phyloP scores from a whole-genome alignment of 2,797 vertebrate species.

The Poecilia wingei region DNA sequence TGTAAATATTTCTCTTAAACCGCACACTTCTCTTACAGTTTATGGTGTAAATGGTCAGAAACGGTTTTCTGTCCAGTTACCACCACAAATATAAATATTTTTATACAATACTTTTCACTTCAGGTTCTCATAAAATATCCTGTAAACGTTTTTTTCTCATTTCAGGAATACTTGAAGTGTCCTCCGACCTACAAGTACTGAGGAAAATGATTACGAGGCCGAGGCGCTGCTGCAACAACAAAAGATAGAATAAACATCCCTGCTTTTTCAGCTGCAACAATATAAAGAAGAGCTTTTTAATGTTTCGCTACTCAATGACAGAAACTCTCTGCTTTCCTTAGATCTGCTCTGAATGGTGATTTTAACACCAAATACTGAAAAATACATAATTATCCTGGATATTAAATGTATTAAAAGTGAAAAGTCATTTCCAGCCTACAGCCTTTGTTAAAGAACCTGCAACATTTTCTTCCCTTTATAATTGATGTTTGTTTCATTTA shows the following conservation, averaged over 20 bases:
- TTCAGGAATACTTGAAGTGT: background rate
- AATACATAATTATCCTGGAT: too few species aligned
- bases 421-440: background rate
- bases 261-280: background rate
- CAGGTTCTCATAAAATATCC: background rate
- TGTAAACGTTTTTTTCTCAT: background rate
- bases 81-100: background rate
- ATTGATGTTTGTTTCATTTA: background rate
- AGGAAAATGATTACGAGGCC: background rate
- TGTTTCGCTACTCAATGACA: background rate
- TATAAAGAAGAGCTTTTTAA: background rate
- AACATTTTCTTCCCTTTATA: background rate
- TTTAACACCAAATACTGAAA: background rate
- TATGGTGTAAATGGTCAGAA: too few species aligned
- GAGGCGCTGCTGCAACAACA: background rate
- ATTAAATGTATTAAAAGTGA: background rate
- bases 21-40: too few species aligned
- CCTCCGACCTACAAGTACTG: background rate
- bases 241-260: background rate
- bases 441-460: background rate
- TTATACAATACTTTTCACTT: too few species aligned
- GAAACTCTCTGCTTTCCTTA: background rate
- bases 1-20: too few species aligned
- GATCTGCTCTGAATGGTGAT: background rate
- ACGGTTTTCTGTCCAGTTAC: too few species aligned